phyloP scores from a whole-genome alignment of 64 coral and sea anemone genomes.

The Cladopsammia gracilis region DNA sequence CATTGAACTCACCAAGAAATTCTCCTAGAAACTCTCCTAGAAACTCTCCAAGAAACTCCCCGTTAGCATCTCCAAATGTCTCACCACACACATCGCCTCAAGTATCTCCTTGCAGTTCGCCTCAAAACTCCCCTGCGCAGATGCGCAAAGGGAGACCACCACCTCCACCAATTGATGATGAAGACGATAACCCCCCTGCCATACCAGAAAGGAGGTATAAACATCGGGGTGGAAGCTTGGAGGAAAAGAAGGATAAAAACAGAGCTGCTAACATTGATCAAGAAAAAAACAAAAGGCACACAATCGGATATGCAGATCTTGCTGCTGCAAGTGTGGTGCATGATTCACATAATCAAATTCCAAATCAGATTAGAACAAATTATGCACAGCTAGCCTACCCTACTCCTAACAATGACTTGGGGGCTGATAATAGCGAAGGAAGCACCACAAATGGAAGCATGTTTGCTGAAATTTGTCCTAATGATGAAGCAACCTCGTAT shows the following conservation, averaged over 20 bases:
- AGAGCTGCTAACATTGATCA: not conserved
- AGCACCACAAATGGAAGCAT: conserved; percentile 1
- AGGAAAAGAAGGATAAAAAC: conserved; percentile 19
- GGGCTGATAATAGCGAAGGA: not conserved
- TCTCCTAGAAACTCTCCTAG: conserved; percentile 84
- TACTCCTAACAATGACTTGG: not conserved
- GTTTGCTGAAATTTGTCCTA: conserved; percentile 34
- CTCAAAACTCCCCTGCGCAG: conserved; percentile 71
- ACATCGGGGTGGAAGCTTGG: not conserved
- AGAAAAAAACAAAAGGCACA: conserved; percentile 43
- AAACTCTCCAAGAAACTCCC: conserved; percentile 65
- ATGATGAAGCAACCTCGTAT: conserved; percentile 69
- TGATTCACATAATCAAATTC: not conserved
- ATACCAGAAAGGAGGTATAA: conserved; percentile 86
- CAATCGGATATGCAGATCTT: conserved; percentile 74
- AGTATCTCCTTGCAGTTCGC: conserved; percentile 72
- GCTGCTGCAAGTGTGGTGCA: conserved; percentile 28
- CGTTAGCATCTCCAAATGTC: conserved; percentile 59
- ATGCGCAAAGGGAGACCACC: conserved; percentile 71
- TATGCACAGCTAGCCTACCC: conserved; percentile 89
- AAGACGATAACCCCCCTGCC: conserved; percentile 83
- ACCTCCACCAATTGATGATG: conserved; percentile 69
- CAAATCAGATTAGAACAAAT: conserved; percentile 61
- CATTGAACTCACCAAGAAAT: conserved; percentile 82
- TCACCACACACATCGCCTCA: conserved; percentile 75